Percentiles rank a stretch among this genome's conserved stretches.
Evolutionary conservation across 2,888 invertebrate genomes (phyloP).

Genomic region (Branchipolynoe longqiensis): DNA sequence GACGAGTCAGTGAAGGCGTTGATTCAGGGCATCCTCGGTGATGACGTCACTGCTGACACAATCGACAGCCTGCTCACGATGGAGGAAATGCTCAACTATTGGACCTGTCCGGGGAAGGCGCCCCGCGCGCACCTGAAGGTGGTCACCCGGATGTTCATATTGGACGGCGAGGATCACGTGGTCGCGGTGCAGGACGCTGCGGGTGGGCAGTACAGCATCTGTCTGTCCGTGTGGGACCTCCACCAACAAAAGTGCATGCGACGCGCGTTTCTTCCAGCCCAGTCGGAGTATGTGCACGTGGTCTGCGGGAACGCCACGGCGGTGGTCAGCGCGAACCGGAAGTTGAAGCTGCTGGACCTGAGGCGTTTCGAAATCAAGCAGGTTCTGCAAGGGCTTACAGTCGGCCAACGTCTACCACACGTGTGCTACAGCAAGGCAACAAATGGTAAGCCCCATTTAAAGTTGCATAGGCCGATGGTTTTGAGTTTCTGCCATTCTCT

Average conservation of each 20-base stretch:
- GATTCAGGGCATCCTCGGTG: conserved; percentile 53
- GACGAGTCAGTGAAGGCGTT: not conserved
- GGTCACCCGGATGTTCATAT: conserved; percentile 33
- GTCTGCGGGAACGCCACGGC: conserved; percentile 10
- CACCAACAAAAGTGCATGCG: conserved; percentile 59
- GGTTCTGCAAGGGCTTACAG: conserved; percentile 19
- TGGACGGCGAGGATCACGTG: conserved; percentile 55
- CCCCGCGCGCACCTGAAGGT: conserved; percentile 23
- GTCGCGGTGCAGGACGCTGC: conserved; percentile 55
- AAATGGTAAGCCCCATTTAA: no score
- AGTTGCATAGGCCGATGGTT: no score
- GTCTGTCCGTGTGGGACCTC: conserved; percentile 64
- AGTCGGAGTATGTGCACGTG: conserved; percentile 49
- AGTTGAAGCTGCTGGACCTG: conserved; percentile 46
- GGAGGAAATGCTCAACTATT: conserved; percentile 62
- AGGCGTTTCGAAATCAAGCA: conserved; percentile 17
- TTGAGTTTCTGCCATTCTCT: no score
- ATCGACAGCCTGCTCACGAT: conserved; percentile 53
- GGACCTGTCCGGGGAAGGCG: conserved; percentile 57
- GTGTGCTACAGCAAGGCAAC: conserved; percentile 19
- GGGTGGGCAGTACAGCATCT: conserved; percentile 1
- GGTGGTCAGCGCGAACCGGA: conserved; percentile 15
- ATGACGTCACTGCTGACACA: not conserved
- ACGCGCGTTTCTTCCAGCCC: conserved; percentile 61
- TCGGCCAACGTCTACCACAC: conserved; percentile 10